Conservation (phyloP, 2,888 invertebrate genomes). For the Mythimna albipuncta region DNA sequence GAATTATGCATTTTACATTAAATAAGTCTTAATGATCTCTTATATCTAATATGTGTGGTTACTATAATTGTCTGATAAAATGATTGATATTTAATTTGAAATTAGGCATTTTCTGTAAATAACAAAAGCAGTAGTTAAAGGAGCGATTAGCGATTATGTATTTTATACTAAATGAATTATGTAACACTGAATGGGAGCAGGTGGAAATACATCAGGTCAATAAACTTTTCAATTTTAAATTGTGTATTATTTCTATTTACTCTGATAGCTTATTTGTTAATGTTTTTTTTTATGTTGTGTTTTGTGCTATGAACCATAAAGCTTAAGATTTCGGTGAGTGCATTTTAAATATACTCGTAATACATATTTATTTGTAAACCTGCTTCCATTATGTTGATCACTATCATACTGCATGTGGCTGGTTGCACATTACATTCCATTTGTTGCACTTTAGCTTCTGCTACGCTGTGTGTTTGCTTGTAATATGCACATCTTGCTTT, state of each 20-base stretch:
- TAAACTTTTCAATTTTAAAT: conserved; percentile 70
- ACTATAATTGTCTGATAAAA: conserved; percentile 8
- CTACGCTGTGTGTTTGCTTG: conserved; percentile 53
- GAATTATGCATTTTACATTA: conserved; percentile 19
- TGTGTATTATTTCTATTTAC: conserved; percentile 68
- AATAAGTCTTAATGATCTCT: conserved; percentile 14
- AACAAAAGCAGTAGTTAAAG: conserved; percentile 68
- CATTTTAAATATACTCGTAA: conserved; percentile 19
- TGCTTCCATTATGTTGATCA: conserved; percentile 81
- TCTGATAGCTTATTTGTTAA: conserved; percentile 26
- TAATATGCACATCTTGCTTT: conserved; percentile 61
- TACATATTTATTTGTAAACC: conserved; percentile 69
- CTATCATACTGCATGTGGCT: conserved; percentile 61
- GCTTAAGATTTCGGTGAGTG: conserved; percentile 52
- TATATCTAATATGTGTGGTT: conserved; percentile 6
- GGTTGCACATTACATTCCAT: conserved; percentile 45
- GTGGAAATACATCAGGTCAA: conserved; percentile 70
- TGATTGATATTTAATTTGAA: conserved; percentile 15
- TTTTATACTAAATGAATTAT: conserved; percentile 56
- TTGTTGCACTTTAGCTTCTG: conserved; percentile 70
- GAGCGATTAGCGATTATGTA: conserved; percentile 55
- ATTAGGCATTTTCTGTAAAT: conserved; percentile 43
- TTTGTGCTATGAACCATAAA: conserved; percentile 11
- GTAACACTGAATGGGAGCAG: conserved; percentile 79
- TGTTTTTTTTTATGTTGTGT: conserved; percentile 1